phyloP scores from a whole-genome alignment of 2,797 vertebrate genomes.

The Bryconaethiops microstoma region DNA sequence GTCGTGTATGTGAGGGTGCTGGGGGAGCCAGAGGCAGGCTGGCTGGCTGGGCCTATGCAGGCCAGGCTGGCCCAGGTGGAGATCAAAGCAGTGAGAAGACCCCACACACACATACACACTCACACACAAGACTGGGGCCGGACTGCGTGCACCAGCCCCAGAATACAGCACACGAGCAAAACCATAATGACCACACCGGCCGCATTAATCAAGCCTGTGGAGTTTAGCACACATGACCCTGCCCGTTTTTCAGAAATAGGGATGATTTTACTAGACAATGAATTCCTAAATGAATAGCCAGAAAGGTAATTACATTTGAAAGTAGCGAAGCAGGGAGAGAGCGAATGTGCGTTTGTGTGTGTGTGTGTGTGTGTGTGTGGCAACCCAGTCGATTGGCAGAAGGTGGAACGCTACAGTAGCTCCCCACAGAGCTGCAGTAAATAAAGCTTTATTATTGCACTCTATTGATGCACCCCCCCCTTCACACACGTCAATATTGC shows the following conservation, averaged over 20 bases:
- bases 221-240: constrained; percentile 47
- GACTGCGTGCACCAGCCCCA: constrained; percentile 38
- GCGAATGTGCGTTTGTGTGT: constrained; percentile 46
- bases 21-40: constrained; percentile 67
- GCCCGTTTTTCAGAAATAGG: constrained; percentile 50
- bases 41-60: constrained; percentile 53
- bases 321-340: constrained; percentile 51
- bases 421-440: constrained; percentile 78
- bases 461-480: constrained; percentile 71
- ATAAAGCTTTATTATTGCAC: constrained; percentile 80
- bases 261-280: constrained; percentile 54
- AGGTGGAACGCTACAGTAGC: constrained; percentile 73
- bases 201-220: constrained; percentile 43
- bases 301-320: constrained; percentile 69
- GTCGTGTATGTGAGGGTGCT: constrained; percentile 75
- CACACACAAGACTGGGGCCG: constrained; percentile 66
- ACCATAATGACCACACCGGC: constrained; percentile 26
- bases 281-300: constrained; percentile 53
- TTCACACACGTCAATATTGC: constrained; percentile 77
- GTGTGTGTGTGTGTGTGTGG: constrained; percentile 72
- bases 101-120: constrained; percentile 63
- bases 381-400: constrained; percentile 77
- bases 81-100: constrained; percentile 66
- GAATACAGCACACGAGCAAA: constrained; percentile 47
- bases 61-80: constrained; percentile 55